A percentile compares a stretch with the other conserved stretches of the same genome.
phyloP scores from a whole-genome alignment of 2,797 vertebrate genomes.

The Muraenolepis orangiensis region DNA sequence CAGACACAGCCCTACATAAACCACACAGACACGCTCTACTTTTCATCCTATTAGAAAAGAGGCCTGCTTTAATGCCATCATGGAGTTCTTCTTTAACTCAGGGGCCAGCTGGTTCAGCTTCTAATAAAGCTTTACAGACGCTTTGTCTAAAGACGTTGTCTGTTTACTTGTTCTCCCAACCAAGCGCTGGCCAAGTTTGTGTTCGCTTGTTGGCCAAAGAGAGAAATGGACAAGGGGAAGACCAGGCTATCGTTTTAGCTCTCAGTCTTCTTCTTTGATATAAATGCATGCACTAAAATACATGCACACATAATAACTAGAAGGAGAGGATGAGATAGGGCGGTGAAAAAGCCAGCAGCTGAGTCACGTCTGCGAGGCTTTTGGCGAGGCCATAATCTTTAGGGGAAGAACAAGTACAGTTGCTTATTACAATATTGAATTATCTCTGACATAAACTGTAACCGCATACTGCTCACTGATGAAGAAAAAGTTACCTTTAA shows the following conservation, averaged over 20 bases:
- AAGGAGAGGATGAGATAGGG: no score
- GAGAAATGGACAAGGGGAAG: no score
- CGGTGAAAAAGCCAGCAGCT: no score
- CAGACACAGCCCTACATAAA: conserved; percentile 17
- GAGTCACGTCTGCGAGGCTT: not conserved
- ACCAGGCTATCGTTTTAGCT: no score
- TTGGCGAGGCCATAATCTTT: not conserved
- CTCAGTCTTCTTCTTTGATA: no score
- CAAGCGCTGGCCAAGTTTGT: no score
- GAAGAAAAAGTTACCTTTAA: not conserved
- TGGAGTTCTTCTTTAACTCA: conserved; percentile 8
- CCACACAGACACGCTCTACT: conserved; percentile 23
- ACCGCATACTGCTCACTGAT: not conserved
- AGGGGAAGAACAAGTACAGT: not conserved
- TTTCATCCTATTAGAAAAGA: conserved; percentile 8
- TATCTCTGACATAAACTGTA: not conserved
- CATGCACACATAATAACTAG: no score
- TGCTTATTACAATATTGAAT: not conserved
- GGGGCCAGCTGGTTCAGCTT: conserved; percentile 10
- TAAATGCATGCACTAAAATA: no score
- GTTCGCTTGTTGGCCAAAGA: no score
- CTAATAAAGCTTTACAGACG: not conserved
- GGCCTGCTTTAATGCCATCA: conserved; percentile 19
- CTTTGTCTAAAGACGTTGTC: no score
- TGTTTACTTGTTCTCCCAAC: no score